Base-by-base conservation (phyloP, 2,113 vertebrate species). In the Salvelinus alpinus region DNA sequence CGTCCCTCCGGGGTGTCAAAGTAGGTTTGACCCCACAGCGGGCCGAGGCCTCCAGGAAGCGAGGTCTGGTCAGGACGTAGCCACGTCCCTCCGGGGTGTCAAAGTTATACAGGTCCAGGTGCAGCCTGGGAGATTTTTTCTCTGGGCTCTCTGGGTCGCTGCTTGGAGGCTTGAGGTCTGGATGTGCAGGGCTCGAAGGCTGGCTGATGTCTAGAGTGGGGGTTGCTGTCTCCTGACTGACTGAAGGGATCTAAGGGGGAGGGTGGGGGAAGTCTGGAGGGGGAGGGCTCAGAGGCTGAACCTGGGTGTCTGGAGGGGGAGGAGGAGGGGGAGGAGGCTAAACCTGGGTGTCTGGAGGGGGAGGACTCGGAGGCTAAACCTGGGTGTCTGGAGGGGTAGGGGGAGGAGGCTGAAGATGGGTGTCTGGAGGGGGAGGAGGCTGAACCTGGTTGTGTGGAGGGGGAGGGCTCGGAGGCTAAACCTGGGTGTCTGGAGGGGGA, bases 41-140 rank as follows among this genome's bases (percentile, higher is more conserved):
- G 31, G 97, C 97, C 7, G 97, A 99, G n/a, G 97, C 97, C 88
- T 99, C 97, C 67, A 99, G 92, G 1, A 97, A 98, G 76, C 94
- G 95, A 3, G 97, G 97, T 85, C 97, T 99, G 25, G 97, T 99
- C 77, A 99, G 90, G 86, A 99, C 97, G 48, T 99, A 99, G 24
- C 97, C 96, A 86, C 97, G 98, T 85, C 96, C 96, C 87, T 99
- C 95, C 0, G 95, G 92, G 0, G 94, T 94, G 90, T 98, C 95
- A 76, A 99, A 99, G 93, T 98, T 99, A 91, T 95, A 97, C 69
- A 99, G 94, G 78, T 99, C 96, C 86, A 99, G 89, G 88, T 98
- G 96, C 81, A 99, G 69, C 85, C 97, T 91, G 1, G 94, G 94
- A 48, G 95, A 88, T 18, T 87, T 71, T 71, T 11, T 87, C 90